phyloP scores from a whole-genome alignment of 2,888 invertebrate genomes.

The Meiosimyza platycephala region DNA sequence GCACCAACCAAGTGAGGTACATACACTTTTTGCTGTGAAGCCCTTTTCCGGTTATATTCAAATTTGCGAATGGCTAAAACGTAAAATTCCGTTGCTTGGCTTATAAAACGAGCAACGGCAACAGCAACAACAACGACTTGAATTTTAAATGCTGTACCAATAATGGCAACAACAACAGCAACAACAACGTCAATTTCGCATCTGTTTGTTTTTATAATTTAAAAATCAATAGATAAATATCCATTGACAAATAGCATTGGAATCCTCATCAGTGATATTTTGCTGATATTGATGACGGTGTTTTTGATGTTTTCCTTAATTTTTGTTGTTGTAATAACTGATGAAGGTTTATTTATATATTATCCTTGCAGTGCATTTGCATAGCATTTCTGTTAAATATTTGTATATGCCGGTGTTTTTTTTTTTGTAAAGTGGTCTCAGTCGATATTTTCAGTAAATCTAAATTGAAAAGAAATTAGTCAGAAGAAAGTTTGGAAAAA shows the following conservation, averaged over 20 bases:
- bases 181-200: not conserved
- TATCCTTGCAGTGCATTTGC: too few species aligned
- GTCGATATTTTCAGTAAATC: too few species aligned
- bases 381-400: too few species aligned
- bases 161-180: not conserved
- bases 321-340: too few species aligned
- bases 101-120: not conserved
- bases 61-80: conserved; percentile 20
- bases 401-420: too few species aligned
- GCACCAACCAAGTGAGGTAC: not conserved
- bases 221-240: conserved; percentile 67
- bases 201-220: conserved; percentile 65
- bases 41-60: conserved; percentile 21
- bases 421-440: too few species aligned
- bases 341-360: too few species aligned
- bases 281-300: too few species aligned
- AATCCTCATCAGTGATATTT: conserved; percentile 7
- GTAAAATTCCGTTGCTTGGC: conserved; percentile 3
- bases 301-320: too few species aligned
- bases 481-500: too few species aligned
- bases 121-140: conserved; percentile 4
- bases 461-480: too few species aligned
- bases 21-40: not conserved
- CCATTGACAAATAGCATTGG: conserved; percentile 47
- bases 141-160: too few species aligned